phyloP scores from a whole-genome alignment of 2,888 invertebrate genomes.

The Spisula solida region DNA sequence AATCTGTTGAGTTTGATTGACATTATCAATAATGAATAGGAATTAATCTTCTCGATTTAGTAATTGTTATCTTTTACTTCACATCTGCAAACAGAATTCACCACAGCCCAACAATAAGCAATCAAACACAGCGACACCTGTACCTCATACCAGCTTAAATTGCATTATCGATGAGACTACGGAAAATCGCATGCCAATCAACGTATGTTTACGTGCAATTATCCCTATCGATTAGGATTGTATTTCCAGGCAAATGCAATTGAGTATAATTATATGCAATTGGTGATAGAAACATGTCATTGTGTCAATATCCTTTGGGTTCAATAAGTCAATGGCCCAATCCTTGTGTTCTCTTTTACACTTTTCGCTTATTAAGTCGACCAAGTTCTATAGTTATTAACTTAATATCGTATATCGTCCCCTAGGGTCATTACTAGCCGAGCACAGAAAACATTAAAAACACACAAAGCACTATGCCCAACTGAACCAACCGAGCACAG shows the following conservation, averaged over 20 bases:
- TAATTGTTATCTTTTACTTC: not conserved
- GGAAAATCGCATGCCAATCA: not conserved
- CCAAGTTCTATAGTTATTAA: not conserved
- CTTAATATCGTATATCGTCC: not conserved
- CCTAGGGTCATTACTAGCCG: not conserved
- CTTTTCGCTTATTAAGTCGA: not conserved
- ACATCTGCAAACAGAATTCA: not conserved
- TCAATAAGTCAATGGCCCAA: not conserved
- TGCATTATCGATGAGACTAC: not conserved
- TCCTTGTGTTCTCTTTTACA: not conserved
- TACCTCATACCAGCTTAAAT: not conserved
- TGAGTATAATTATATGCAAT: not conserved
- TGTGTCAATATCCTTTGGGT: not conserved
- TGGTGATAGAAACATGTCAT: constrained; percentile 1
- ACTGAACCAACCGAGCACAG: no score
- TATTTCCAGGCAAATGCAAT: not conserved
- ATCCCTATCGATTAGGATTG: not conserved
- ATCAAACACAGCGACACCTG: not conserved
- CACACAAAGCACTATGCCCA: no score
- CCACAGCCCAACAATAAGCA: not conserved
- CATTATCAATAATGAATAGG: constrained; percentile 10
- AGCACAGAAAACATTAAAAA: no score
- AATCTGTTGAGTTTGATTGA: not conserved
- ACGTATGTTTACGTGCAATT: not conserved
- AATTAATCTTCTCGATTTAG: not conserved